Evolutionary conservation across 2,797 vertebrate genomes (phyloP).

Genomic region (Acridotheres tristis): DNA sequence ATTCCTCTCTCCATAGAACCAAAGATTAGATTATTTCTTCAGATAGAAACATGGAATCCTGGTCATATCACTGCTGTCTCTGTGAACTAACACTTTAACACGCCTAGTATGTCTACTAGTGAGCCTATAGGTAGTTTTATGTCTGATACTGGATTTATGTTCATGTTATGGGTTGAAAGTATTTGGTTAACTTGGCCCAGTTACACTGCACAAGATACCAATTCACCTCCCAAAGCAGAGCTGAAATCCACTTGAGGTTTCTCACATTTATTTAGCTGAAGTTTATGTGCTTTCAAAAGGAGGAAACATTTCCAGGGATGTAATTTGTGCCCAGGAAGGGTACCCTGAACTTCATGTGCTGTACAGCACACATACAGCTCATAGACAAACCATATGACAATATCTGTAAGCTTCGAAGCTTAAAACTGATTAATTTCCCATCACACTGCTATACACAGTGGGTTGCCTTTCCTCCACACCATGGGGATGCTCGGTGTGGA

Average conservation of each 20-base stretch:
- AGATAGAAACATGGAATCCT: neutral
- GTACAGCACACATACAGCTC: neutral
- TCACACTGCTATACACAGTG: neutral
- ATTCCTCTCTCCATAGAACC: neutral
- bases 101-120: neutral
- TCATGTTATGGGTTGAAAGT: neutral
- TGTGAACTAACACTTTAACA: neutral
- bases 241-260: neutral
- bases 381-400: neutral
- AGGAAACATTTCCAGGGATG: neutral
- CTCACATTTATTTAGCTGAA: neutral
- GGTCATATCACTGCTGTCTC: neutral
- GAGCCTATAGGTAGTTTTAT: neutral
- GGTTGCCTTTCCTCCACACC: neutral
- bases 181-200: neutral
- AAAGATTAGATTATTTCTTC: neutral
- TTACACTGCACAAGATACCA: neutral
- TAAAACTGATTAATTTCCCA: neutral
- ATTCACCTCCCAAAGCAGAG: neutral
- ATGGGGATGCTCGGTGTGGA: accelerated
- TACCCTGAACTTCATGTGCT: neutral
- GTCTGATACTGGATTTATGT: neutral
- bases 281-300: neutral
- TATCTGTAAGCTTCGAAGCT: neutral
- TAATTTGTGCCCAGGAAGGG: neutral